Conservation (phyloP, 2,113 vertebrate genomes). For the Taurulus bubalis region DNA sequence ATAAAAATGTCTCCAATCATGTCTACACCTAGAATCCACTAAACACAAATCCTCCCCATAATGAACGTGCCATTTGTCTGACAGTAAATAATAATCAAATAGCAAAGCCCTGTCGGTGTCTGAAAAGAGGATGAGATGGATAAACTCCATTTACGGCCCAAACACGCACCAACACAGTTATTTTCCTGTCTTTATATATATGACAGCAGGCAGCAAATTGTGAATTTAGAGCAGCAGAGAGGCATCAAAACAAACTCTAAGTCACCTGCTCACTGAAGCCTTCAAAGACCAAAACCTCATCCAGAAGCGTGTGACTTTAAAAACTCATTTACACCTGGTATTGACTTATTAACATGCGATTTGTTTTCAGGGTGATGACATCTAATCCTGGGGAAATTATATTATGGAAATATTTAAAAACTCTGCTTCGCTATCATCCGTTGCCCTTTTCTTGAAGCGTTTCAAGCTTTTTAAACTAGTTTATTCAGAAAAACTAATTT, state of each 20-base stretch:
- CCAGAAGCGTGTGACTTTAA: background rate
- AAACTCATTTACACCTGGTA: background rate
- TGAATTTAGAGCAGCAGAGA: background rate
- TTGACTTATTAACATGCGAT: background rate
- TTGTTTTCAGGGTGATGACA: background rate
- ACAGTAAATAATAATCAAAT: conserved; percentile 20
- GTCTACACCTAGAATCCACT: conserved; percentile 5
- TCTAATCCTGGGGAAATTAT: no score
- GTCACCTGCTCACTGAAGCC: background rate
- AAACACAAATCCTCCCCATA: conserved; percentile 19
- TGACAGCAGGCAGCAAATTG: background rate
- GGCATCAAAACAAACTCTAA: background rate
- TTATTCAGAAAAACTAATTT: background rate
- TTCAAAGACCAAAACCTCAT: background rate
- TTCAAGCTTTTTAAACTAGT: background rate
- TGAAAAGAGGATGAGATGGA: conserved; percentile 19
- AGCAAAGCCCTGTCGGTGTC: conserved; percentile 17
- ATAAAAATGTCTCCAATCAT: conserved; percentile 18
- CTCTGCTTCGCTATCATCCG: background rate
- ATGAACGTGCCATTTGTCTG: conserved; percentile 45
- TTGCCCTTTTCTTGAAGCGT: background rate
- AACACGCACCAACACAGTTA: background rate
- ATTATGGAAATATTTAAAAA: no score
- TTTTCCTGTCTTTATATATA: conserved; percentile 10
- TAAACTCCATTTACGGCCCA: conserved; percentile 34